Percentiles rank a stretch among this genome's conserved stretches.
These are phyloP conservation scores for Nasua narica DNA, from an alignment of 2,797 vertebrate species.

Conservation along the genomic window DNA sequence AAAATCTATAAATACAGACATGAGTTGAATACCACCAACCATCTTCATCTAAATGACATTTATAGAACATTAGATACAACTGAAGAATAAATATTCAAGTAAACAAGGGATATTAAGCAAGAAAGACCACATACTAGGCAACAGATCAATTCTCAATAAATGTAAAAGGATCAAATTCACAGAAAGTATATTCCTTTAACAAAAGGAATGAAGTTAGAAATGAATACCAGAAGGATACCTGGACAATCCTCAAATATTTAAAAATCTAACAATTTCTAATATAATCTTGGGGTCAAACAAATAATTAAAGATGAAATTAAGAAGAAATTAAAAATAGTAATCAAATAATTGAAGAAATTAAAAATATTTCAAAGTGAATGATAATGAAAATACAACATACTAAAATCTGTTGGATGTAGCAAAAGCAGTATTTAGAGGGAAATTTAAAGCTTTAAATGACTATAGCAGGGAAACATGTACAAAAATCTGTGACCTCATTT, in stretches of 20 bases:
- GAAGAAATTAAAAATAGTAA: background rate
- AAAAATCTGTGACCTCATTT: background rate
- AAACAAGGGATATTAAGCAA: background rate
- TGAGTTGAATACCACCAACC: background rate
- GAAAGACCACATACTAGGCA: background rate
- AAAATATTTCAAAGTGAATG: background rate
- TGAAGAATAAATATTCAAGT: background rate
- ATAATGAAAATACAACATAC: background rate
- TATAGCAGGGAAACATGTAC: background rate
- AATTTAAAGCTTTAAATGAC: background rate
- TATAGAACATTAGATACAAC: background rate
- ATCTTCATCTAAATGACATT: background rate
- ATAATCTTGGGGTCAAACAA: background rate
- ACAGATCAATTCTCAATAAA: background rate
- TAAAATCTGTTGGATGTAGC: background rate
- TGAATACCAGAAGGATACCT: background rate
- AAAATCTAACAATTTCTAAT: background rate
- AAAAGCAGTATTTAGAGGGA: background rate
- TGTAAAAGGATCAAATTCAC: background rate
- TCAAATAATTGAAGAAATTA: background rate
- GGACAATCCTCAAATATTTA: background rate
- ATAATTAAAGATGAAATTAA: too few species aligned
- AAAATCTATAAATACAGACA: background rate
- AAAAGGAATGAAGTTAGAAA: background rate
- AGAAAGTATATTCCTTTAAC: background rate